Evolutionary conservation across 1,140 invertebrate genomes (phyloP).

Genomic region (Rhagoletis zephyria): DNA sequence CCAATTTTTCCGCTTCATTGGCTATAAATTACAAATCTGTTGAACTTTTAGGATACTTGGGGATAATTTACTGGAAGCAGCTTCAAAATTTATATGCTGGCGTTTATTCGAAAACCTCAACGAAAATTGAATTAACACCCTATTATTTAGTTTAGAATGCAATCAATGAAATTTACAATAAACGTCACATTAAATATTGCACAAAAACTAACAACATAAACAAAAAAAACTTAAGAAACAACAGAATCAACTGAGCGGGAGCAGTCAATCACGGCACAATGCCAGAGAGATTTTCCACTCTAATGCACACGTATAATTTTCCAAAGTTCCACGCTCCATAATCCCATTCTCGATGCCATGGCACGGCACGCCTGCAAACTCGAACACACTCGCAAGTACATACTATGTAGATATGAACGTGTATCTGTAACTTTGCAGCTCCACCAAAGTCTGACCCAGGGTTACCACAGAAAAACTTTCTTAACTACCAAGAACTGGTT

Average conservation of each 20-base stretch:
- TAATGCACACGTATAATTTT: conserved; percentile 39
- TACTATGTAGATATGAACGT: neutral
- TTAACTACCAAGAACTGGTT: too few relatives aligned
- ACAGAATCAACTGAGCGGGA: neutral
- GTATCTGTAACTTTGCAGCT: neutral
- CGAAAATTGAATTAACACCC: conserved; percentile 1
- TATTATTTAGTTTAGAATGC: neutral
- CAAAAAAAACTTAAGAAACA: too few relatives aligned
- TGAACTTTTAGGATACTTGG: too few relatives aligned
- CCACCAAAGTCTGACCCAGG: too few relatives aligned
- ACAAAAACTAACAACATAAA: neutral
- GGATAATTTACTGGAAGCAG: too few relatives aligned
- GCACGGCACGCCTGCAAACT: neutral
- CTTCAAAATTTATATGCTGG: too few relatives aligned
- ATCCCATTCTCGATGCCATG: neutral
- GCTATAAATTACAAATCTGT: too few relatives aligned
- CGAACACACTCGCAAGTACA: too few relatives aligned
- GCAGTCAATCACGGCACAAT: conserved; percentile 39
- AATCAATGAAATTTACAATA: neutral
- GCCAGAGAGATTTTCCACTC: conserved; percentile 45
- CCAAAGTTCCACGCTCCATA: conserved; percentile 47
- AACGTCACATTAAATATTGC: neutral
- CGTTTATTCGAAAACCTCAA: too few relatives aligned
- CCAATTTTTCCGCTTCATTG: too few relatives aligned
- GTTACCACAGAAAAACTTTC: too few relatives aligned